Conservation (phyloP, 2,888 invertebrate species). For the Tenthredo amoena region DNA sequence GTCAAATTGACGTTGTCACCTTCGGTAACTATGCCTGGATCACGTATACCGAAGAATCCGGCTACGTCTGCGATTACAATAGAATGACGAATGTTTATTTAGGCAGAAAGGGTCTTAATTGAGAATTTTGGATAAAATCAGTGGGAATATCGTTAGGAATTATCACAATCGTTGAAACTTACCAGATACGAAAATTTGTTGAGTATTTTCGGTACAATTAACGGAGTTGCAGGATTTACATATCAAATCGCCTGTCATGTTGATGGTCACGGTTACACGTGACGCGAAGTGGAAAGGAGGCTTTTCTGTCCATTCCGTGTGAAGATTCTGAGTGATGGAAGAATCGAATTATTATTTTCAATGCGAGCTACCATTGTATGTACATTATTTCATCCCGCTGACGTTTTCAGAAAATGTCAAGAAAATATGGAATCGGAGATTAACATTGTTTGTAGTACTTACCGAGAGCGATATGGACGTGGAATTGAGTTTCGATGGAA, state of each 20-base stretch:
- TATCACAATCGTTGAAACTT: slow-evolving; percentile 51
- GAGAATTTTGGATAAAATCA: not conserved
- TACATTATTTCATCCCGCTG: not conserved
- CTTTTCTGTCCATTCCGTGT: not conserved
- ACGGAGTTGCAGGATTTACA: slow-evolving; percentile 74
- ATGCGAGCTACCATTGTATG: not conserved
- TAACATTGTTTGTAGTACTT: not conserved
- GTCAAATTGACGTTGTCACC: slow-evolving; percentile 81
- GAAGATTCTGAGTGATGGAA: slow-evolving; percentile 45
- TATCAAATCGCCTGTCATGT: slow-evolving; percentile 70
- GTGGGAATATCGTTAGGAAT: not conserved
- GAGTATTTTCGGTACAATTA: slow-evolving; percentile 66
- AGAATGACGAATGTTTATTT: not conserved
- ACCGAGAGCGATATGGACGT: not conserved
- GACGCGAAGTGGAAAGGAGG: slow-evolving; percentile 54
- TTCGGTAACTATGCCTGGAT: slow-evolving; percentile 74
- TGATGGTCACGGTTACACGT: slow-evolving; percentile 58
- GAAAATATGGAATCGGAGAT: not conserved
- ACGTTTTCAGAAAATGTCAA: not conserved
- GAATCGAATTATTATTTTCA: not conserved
- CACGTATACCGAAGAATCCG: slow-evolving; percentile 77
- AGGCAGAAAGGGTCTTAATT: not conserved
- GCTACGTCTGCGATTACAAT: slow-evolving; percentile 75
- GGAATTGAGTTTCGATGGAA: slow-evolving; percentile 66
- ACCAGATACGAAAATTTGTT: slow-evolving; percentile 75